Percentiles rank a stretch among this genome's conserved stretches.
Conservation (phyloP, 2,797 vertebrate species). For the Xenops minutus region DNA sequence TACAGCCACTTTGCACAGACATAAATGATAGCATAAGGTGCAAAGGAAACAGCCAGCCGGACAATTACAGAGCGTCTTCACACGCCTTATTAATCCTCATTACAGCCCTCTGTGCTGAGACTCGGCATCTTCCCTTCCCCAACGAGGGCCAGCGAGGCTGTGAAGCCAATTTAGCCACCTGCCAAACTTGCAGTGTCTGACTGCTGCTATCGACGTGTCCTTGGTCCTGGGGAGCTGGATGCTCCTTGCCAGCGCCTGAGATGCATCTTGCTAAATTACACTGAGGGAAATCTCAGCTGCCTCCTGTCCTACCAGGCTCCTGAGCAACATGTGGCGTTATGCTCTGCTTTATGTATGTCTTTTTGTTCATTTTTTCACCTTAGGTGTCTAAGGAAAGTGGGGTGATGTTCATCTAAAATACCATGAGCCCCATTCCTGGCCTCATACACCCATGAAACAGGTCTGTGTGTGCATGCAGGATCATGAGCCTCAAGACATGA, state of each 20-base stretch:
- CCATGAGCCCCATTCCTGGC: fast-evolving
- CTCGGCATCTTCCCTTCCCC: neutral
- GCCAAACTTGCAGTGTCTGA: neutral
- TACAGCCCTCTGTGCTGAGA: conserved; percentile 51
- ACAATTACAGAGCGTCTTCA: conserved; percentile 58
- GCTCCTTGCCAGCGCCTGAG: neutral
- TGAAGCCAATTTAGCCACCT: conserved; percentile 19
- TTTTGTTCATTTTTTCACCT: neutral
- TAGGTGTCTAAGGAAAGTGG: neutral
- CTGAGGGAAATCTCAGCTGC: neutral
- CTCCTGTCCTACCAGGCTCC: neutral
- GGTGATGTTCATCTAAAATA: neutral
- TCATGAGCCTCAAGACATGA: neutral
- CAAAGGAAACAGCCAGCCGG: conserved; percentile 57
- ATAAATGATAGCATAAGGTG: conserved; percentile 66
- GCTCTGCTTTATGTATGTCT: fast-evolving
- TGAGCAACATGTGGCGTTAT: neutral
- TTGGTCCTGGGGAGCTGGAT: neutral
- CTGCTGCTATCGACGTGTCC: neutral
- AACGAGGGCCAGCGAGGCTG: neutral
- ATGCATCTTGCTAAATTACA: neutral
- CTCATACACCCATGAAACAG: fast-evolving
- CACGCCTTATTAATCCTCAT: conserved; percentile 69
- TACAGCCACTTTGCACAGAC: conserved; percentile 54
- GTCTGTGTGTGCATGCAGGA: neutral